Base-by-base conservation (phyloP, 2,888 invertebrate species). In the Drosophila niveifrons region DNA sequence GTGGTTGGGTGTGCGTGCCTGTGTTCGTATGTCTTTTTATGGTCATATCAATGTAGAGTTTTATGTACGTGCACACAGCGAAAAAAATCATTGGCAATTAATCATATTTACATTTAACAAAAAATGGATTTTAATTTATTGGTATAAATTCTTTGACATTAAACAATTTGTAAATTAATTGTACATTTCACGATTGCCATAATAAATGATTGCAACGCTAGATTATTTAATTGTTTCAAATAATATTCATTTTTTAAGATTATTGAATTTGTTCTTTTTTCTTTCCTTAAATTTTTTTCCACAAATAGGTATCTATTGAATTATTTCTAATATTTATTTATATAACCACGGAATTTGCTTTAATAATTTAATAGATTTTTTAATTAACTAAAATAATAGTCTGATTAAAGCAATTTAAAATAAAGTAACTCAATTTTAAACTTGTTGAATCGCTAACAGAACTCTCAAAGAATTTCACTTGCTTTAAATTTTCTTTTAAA, bases 11-110 rank as follows among this genome's bases (percentile, higher is more conserved):
- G n/a, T 34, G 51, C 23, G 23, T 23, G 23, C 23, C 23, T 6
- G 23, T 44, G 61, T 43, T 59, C 48, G 13, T 66, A 47, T 34
- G 43, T 57, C 10, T 36, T 34, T 15, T 43, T 62, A 23, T 36
- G 31, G 41, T 43, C 59, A 66, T 74, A 72, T 78, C 57, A 73
- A 50, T 56, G 72, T 41, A 61, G 56, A 58, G 58, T 57, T 67
- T 50, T 10, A 29, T 39, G 31, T 53, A 72, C 18, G 18, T 46
- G 39, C 28, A 65, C 65, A 65, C 61, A 31, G 52, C 28, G 10
- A 55, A 46, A 36, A 50, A 76, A 23, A 23, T 8, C 11, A 7
- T 9, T 13, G 10, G 1, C 57, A 57, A 57, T 57, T 47, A 36
- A 57, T 57, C 36, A 57, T 28, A 11, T 36, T 28, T 15, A 15